Conservation (phyloP, 2,113 vertebrate genomes). For the Xenopus borealis region DNA sequence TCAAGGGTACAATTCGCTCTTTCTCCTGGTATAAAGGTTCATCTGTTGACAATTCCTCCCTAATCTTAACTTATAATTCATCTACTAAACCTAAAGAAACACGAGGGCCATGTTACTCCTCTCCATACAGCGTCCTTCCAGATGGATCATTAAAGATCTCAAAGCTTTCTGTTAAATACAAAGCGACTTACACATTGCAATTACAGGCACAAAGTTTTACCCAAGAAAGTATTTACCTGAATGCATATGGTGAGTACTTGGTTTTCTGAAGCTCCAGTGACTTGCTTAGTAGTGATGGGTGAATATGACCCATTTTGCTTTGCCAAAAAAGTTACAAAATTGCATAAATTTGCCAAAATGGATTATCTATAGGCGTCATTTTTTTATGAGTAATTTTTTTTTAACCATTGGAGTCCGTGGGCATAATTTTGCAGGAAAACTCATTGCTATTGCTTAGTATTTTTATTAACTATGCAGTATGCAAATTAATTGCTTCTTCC, state of each 20-base stretch:
- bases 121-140: background rate
- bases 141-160: conserved; percentile 17
- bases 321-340: too few relatives aligned
- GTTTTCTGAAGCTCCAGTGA: background rate
- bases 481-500: too few relatives aligned
- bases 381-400: too few relatives aligned
- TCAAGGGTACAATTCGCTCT: background rate
- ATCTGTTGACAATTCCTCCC: too few relatives aligned
- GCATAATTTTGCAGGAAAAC: too few relatives aligned
- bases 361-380: too few relatives aligned
- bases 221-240: background rate
- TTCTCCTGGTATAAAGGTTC: conserved; percentile 8
- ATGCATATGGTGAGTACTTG: background rate
- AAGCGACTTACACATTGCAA: conserved; percentile 4
- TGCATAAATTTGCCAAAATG: too few relatives aligned
- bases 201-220: background rate
- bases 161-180: background rate
- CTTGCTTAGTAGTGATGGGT: too few relatives aligned
- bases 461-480: too few relatives aligned
- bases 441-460: too few relatives aligned
- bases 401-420: too few relatives aligned
- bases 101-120: background rate
- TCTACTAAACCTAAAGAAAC: background rate
- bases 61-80: conserved; percentile 3
- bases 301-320: too few relatives aligned